A percentile compares a stretch with the other conserved stretches of the same genome.
These are phyloP conservation scores for Microtus oregoni DNA, from an alignment of 2,113 vertebrate species.

Conservation along the genomic window DNA sequence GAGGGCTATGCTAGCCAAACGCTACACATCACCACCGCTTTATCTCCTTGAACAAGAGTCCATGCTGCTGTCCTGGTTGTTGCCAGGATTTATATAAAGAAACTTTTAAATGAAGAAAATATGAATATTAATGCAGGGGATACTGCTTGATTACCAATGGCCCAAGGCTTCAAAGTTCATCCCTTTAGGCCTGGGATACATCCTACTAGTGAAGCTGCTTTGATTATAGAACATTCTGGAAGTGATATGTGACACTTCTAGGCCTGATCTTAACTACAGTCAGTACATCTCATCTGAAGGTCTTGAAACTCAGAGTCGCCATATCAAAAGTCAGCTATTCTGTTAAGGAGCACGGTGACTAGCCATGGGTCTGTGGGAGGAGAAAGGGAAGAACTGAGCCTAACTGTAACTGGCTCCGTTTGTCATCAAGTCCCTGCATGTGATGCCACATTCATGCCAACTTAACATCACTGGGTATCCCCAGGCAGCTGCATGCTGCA, in stretches of 20 bases:
- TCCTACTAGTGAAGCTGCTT: not conserved
- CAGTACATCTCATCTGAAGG: not conserved
- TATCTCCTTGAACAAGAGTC: not conserved
- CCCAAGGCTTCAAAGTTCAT: not conserved
- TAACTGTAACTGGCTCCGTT: not conserved
- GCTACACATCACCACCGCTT: no score
- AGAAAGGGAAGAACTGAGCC: not conserved
- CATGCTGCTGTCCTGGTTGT: not conserved
- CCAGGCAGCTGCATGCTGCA: not conserved
- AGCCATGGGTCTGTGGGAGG: not conserved
- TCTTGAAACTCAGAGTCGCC: not conserved
- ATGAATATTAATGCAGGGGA: not conserved
- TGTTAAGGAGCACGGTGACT: not conserved
- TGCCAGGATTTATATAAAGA: not conserved
- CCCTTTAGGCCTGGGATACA: not conserved
- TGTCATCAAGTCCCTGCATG: not conserved
- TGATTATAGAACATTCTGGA: not conserved
- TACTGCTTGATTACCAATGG: not conserved
- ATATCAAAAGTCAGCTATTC: not conserved
- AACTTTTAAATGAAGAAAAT: not conserved
- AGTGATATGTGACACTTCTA: not conserved
- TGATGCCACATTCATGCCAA: not conserved
- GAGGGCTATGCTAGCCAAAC: not conserved
- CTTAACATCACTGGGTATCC: not conserved
- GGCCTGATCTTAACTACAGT: not conserved